Evolutionary conservation across 2,113 vertebrate species (phyloP).

Genomic region (Cyrtonyx montezumae): DNA sequence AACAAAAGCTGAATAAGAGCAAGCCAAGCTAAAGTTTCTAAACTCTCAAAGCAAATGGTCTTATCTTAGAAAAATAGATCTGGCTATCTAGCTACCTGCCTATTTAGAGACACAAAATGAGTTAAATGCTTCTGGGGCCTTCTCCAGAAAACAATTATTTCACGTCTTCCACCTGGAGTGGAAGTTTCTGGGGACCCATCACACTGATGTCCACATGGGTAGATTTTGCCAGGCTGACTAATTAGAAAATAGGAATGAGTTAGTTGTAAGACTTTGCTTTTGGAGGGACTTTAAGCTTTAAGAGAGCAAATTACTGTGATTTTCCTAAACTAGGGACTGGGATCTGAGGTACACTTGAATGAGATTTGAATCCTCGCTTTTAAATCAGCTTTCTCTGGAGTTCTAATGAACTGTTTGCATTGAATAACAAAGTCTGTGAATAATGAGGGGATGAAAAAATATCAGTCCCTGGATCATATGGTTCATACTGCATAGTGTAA

Average conservation of each 20-base stretch:
- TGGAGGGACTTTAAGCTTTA: background rate
- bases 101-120: background rate
- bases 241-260: background rate
- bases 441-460: background rate
- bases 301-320: background rate
- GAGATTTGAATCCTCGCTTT: background rate
- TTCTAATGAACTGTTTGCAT: background rate
- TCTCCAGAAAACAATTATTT: background rate
- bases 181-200: background rate
- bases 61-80: background rate
- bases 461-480: background rate
- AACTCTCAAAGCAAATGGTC: background rate
- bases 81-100: background rate
- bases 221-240: background rate
- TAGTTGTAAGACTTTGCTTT: background rate
- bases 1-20: slow-evolving; percentile 10
- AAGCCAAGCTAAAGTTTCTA: background rate
- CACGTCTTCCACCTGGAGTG: background rate
- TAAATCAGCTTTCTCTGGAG: background rate
- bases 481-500: background rate
- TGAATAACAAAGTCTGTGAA: background rate
- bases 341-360: background rate
- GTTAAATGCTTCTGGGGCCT: background rate
- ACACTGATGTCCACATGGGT: background rate
- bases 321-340: background rate